Evolutionary conservation across 2,888 invertebrate species (phyloP).

Genomic region (Operophtera brumata): DNA sequence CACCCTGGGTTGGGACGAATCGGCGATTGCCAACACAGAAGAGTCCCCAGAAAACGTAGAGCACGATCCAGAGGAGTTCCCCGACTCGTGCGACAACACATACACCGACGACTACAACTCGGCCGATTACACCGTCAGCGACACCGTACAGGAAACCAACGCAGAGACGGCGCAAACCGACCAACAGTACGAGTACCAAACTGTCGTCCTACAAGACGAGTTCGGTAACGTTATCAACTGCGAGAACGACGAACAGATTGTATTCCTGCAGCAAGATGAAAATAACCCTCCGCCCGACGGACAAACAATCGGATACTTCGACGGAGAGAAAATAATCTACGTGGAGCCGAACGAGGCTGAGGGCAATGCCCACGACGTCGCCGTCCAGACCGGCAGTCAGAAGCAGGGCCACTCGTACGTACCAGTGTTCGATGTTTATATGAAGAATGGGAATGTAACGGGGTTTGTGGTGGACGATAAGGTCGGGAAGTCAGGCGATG

Average conservation of each 20-base stretch:
- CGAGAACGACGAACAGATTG: slow-evolving; percentile 30
- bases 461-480: slow-evolving; percentile 43
- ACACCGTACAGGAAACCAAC: slow-evolving; percentile 13
- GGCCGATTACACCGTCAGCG: slow-evolving; percentile 27
- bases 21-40: slow-evolving; percentile 20
- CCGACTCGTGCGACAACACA: slow-evolving; percentile 14
- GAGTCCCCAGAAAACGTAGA: slow-evolving; percentile 5
- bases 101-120: slow-evolving; percentile 24
- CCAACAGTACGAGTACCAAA: slow-evolving; percentile 26
- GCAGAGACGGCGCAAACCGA: slow-evolving; percentile 1
- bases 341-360: slow-evolving; percentile 22
- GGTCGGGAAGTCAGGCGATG: slow-evolving; percentile 29
- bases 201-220: slow-evolving; percentile 32
- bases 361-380: slow-evolving; percentile 29
- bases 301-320: slow-evolving; percentile 32
- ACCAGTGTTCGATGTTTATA: slow-evolving; percentile 47
- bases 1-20: slow-evolving; percentile 28
- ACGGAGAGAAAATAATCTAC: slow-evolving; percentile 33
- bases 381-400: slow-evolving; percentile 32
- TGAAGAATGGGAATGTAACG: slow-evolving; percentile 49
- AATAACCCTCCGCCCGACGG: slow-evolving; percentile 24
- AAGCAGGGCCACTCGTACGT: slow-evolving; percentile 36
- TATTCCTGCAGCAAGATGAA: slow-evolving; percentile 28
- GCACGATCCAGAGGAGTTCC: slow-evolving; percentile 8
- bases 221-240: slow-evolving; percentile 33